Percentiles rank a stretch among this genome's conserved stretches.
phyloP scores from a whole-genome alignment of 64 coral and sea anemone species.

The Stylophora pistillata region DNA sequence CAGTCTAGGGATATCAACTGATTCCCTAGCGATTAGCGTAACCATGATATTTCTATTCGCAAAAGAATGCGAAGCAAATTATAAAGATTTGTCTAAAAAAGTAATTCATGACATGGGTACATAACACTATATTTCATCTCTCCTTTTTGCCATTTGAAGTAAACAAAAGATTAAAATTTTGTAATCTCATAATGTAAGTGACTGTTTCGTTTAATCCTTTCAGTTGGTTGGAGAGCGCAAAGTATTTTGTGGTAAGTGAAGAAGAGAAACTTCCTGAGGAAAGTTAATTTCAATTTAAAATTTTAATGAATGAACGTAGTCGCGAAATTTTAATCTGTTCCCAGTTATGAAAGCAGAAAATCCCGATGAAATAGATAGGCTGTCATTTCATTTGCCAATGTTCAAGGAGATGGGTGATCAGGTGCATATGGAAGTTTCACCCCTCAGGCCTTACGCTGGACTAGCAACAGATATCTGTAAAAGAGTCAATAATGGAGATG shows the following conservation, averaged over 20 bases:
- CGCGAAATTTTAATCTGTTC: background rate
- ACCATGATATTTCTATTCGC: too few relatives aligned
- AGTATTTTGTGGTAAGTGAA: slow-evolving; percentile 37
- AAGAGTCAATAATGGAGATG: background rate
- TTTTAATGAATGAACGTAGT: background rate
- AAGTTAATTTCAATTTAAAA: background rate
- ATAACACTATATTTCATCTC: too few relatives aligned
- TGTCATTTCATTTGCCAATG: slow-evolving; percentile 54
- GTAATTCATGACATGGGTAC: too few relatives aligned
- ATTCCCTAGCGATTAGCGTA: too few relatives aligned
- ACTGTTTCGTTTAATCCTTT: background rate
- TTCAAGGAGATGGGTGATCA: slow-evolving; percentile 60
- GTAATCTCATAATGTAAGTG: background rate
- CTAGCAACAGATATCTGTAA: slow-evolving; percentile 48
- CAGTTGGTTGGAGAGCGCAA: slow-evolving; percentile 54
- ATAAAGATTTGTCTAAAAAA: too few relatives aligned
- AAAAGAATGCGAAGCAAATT: too few relatives aligned
- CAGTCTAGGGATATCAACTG: too few relatives aligned
- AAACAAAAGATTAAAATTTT: background rate
- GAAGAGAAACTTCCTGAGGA: background rate
- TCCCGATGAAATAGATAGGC: slow-evolving; percentile 21
- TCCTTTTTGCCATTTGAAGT: too few relatives aligned
- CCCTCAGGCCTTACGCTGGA: slow-evolving; percentile 32
- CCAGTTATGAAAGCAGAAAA: slow-evolving; percentile 33
- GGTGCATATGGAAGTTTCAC: slow-evolving; percentile 45